Evolutionary conservation across 2,797 vertebrate species (phyloP), one percentile per base, ranked within the genome.

Genomic region (Pelochelys cantorii): DNA sequence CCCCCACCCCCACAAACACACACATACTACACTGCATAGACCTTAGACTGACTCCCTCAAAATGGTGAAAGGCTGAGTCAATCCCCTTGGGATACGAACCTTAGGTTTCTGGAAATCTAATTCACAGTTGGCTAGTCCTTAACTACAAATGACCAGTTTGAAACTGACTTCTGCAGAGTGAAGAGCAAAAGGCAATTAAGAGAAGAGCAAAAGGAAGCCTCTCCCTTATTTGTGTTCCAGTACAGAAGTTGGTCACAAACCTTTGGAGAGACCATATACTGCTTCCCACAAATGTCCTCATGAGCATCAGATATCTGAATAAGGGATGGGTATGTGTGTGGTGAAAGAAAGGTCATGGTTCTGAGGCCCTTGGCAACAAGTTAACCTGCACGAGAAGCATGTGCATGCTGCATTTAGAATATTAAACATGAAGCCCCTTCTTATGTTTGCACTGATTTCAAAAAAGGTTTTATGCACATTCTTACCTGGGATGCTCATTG

Each of bases 61-160:
- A 62, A 62, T 14, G 29, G 8, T 31, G 29, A 62, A 62, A 14
- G 68, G 37, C 17, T 71, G 13, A 52, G 5, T n/a, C 27, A 55
- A 0, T 55, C 11, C 75, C 83, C n/a, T 83, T 27, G 79, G 18
- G 85, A 88, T 25, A 25, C 75, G 37, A 91, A 75, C 6, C 1
- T 79, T 68, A 59, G 15, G 79, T 92, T 89, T 90, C 52, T 78
- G 57, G 79, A 84, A 57, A 90, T 91, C 17, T 88, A 10, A n/a
- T 86, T 93, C 88, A 85, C 25, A 78, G 4, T 31, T 90, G 11
- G 37, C 1, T 2, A 14, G 82, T 90, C 37, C 74, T 17, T 75
- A 57, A 52, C 60, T 18, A 87, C 71, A 89, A 12, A 8, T 3
- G 2, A 57, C 78, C 62, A 85, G 22, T n/a, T 9, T 77, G 34